These are phyloP conservation scores for Asobara japonica DNA, from an alignment of 1,140 invertebrate species.

Conservation along the genomic window DNA sequence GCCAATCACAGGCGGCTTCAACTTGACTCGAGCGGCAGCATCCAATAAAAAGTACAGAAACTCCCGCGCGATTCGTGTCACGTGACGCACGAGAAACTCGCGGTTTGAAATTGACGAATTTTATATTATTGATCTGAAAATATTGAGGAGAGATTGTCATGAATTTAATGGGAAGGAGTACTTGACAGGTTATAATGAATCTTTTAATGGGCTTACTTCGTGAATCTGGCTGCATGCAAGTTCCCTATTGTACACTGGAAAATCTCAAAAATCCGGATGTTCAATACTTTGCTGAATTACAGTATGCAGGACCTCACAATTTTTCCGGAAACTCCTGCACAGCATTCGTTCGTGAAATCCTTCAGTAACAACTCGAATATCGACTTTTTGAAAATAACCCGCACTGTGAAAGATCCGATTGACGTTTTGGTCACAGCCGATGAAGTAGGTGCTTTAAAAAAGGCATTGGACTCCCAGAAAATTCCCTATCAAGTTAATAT, in stretches of 20 bases:
- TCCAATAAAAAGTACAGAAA: too few relatives aligned
- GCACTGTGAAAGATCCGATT: slow-evolving; percentile 30
- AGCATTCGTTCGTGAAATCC: slow-evolving; percentile 38
- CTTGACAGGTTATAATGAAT: too few relatives aligned
- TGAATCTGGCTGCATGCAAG: too few relatives aligned
- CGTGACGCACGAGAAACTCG: too few relatives aligned
- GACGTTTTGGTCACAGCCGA: slow-evolving; percentile 50
- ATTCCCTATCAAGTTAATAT: slow-evolving; percentile 45
- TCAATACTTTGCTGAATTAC: not conserved
- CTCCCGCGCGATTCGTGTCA: too few relatives aligned
- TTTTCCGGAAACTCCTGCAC: slow-evolving; percentile 32
- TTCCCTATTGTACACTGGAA: not conserved
- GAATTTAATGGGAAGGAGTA: too few relatives aligned
- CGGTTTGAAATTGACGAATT: too few relatives aligned
- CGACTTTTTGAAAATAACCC: slow-evolving; percentile 45
- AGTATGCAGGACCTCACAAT: slow-evolving; percentile 48
- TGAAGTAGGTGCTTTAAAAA: slow-evolving; percentile 39
- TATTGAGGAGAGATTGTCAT: too few relatives aligned
- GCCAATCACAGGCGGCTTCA: too few relatives aligned
- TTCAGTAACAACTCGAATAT: slow-evolving; percentile 43
- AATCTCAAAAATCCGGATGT: not conserved
- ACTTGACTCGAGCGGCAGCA: too few relatives aligned
- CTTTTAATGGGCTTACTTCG: too few relatives aligned
- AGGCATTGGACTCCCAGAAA: slow-evolving; percentile 31
- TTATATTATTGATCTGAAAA: too few relatives aligned